phyloP scores from a whole-genome alignment of 1,140 invertebrate species.

The Protaetia brevitarsis region DNA sequence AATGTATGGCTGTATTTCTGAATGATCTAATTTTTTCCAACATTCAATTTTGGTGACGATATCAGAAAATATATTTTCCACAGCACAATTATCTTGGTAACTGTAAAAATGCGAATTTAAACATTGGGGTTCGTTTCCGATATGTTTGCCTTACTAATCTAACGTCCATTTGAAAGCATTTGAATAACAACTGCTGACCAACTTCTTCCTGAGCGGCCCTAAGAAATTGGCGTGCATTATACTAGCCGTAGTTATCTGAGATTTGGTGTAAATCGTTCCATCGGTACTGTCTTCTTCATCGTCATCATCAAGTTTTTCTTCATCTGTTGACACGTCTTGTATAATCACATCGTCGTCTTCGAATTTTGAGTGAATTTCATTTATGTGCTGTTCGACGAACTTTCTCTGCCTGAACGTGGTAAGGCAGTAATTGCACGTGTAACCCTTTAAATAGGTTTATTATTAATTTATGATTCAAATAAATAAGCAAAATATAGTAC shows the following conservation, averaged over 20 bases:
- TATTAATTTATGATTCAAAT: too few species aligned
- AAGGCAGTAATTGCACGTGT: constrained; percentile 32
- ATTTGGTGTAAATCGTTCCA: background rate
- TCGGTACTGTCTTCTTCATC: background rate
- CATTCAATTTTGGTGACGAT: constrained; percentile 34
- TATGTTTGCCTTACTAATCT: constrained; percentile 46
- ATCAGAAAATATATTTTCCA: constrained; percentile 43
- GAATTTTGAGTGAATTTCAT: background rate
- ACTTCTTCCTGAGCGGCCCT: background rate
- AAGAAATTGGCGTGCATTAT: constrained; percentile 2
- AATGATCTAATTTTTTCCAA: constrained; percentile 31
- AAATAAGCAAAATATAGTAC: constrained; percentile 24
- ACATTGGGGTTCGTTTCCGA: background rate
- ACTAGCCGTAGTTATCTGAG: background rate
- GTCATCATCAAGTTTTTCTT: constrained; percentile 11
- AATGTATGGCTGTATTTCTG: constrained; percentile 45
- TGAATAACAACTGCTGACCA: background rate
- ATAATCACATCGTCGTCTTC: constrained; percentile 14
- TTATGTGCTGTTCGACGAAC: constrained; percentile 15
- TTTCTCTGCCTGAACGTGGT: constrained; percentile 20
- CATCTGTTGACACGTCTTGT: background rate
- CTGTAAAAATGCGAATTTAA: constrained; percentile 29
- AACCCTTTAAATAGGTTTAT: constrained; percentile 32
- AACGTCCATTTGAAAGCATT: constrained; percentile 46
- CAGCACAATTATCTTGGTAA: constrained; percentile 47